A percentile compares a stretch with the other conserved stretches of the same genome.
Conservation (phyloP, 2,888 invertebrate genomes). For the Orchesella flavescens region DNA sequence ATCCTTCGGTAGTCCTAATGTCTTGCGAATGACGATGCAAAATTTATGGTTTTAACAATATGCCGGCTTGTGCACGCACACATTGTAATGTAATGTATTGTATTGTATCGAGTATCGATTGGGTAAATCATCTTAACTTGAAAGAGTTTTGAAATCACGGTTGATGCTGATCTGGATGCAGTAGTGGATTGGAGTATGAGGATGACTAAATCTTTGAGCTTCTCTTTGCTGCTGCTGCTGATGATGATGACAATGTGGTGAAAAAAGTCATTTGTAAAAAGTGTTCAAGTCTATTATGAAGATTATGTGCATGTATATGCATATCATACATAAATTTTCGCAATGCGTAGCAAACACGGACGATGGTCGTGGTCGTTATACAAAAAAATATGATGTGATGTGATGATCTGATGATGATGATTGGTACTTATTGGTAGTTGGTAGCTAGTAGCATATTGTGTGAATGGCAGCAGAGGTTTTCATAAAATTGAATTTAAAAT, state of each 20-base stretch:
- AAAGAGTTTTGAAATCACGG: too few relatives aligned
- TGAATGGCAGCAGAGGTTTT: too few relatives aligned
- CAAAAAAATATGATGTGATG: not conserved
- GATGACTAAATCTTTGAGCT: too few relatives aligned
- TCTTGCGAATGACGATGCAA: slow-evolving; percentile 47
- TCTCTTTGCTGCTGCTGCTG: not conserved
- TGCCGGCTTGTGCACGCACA: too few relatives aligned
- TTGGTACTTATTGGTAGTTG: not conserved
- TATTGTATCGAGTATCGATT: too few relatives aligned
- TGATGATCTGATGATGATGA: slow-evolving; percentile 10
- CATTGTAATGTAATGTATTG: too few relatives aligned
- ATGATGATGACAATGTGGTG: slow-evolving; percentile 36
- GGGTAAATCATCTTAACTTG: too few relatives aligned
- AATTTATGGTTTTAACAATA: slow-evolving; percentile 31
- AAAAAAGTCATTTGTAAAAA: slow-evolving; percentile 23
- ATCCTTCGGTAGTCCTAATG: slow-evolving; percentile 7
- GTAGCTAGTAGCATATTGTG: too few relatives aligned
- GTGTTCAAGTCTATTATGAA: slow-evolving; percentile 45
- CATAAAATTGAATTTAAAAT: too few relatives aligned
- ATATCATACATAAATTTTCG: slow-evolving; percentile 52
- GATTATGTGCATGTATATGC: slow-evolving; percentile 63
- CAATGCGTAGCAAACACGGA: not conserved
- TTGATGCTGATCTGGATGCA: too few relatives aligned
- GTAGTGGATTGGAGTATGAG: too few relatives aligned
- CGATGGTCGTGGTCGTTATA: not conserved